A percentile compares a stretch with the other conserved stretches of the same genome.
Evolutionary conservation across 2,888 invertebrate genomes (phyloP).

Genomic region (Lithophane socia): DNA sequence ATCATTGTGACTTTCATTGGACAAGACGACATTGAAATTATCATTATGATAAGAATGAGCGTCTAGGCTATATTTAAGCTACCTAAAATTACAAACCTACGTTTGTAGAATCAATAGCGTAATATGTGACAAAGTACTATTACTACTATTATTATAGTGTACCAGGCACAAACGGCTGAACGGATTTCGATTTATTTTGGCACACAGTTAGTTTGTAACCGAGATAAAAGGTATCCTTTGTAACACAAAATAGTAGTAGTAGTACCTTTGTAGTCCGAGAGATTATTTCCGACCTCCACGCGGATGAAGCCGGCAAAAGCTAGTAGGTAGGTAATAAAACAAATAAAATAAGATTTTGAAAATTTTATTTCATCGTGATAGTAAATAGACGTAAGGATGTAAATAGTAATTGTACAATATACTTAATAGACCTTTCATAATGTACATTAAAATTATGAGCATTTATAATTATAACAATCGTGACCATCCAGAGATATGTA

Average conservation of each 20-base stretch:
- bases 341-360: constrained; percentile 62
- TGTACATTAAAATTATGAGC: constrained; percentile 87
- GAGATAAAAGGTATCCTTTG: too few species aligned
- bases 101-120: neutral
- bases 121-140: neutral
- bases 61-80: neutral
- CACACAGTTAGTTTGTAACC: too few species aligned
- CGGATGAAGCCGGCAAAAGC: too few species aligned
- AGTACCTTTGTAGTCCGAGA: too few species aligned
- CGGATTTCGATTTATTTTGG: too few species aligned
- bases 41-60: neutral
- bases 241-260: too few species aligned
- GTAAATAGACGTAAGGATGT: constrained; percentile 88
- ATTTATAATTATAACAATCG: constrained; percentile 79
- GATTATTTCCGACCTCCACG: too few species aligned
- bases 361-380: constrained; percentile 87
- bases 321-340: constrained; percentile 68
- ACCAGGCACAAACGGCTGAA: too few species aligned
- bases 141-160: too few species aligned
- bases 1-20: neutral
- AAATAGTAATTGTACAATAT: constrained; percentile 87
- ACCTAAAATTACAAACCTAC: too few species aligned
- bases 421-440: constrained; percentile 76
- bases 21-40: neutral
- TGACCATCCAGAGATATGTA: constrained; percentile 85